phyloP scores from a whole-genome alignment of 2,113 vertebrate genomes.

The Hippocampus abdominalis region DNA sequence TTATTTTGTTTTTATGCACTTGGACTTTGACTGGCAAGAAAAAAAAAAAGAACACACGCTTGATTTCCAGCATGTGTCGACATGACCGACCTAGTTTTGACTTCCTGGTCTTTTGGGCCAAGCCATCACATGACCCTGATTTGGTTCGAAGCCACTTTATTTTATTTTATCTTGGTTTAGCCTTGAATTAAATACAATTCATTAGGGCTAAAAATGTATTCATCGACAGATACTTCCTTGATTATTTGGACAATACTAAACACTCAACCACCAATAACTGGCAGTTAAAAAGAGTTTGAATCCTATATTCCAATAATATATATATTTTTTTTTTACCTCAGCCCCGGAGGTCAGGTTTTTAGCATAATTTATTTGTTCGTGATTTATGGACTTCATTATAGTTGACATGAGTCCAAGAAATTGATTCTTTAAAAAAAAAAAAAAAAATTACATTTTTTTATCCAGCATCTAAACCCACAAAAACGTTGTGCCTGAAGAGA shows the following conservation, averaged over 20 bases:
- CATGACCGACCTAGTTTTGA: not conserved
- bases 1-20: not conserved
- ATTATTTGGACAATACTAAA: not conserved
- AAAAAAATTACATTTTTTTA: no score
- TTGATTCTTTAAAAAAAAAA: no score
- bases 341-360: not conserved
- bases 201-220: not conserved
- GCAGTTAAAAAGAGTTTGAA: not conserved
- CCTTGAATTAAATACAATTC: no score
- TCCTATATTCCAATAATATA: not conserved
- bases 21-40: not conserved
- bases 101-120: not conserved
- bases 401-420: no score
- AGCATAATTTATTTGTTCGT: not conserved
- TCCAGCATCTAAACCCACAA: no score
- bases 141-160: not conserved
- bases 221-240: not conserved
- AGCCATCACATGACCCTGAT: not conserved
- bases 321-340: not conserved
- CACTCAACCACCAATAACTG: not conserved
- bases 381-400: no score
- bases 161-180: not conserved
- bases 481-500: no score
- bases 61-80: not conserved
- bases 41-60: not conserved